Conservation (phyloP, 2,797 vertebrate genomes). For the Centroberyx gerrardi region DNA sequence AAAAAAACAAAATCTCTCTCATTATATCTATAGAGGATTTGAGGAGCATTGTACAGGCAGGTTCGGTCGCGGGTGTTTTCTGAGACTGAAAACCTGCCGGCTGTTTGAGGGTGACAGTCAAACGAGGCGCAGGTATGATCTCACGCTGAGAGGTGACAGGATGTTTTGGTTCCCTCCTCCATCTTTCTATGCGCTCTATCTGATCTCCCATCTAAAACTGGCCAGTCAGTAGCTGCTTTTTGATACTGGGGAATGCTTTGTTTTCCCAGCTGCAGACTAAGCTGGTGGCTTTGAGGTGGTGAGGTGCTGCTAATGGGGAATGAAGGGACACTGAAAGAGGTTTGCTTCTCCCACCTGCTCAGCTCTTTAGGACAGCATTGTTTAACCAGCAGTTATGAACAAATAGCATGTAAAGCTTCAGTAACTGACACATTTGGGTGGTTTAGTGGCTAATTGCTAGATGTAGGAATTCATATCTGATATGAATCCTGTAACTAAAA, state of each 20-base stretch:
- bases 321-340: neutral
- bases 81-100: constrained; percentile 12
- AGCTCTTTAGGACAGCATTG: constrained; percentile 21
- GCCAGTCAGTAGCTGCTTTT: neutral
- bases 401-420: neutral
- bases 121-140: constrained; percentile 28
- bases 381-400: constrained; percentile 27
- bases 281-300: constrained; percentile 38
- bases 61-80: constrained; percentile 41
- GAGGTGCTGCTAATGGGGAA: constrained; percentile 22
- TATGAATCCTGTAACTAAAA: neutral
- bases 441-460: neutral
- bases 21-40: neutral
- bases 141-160: constrained; percentile 39
- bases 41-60: constrained; percentile 13
- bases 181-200: constrained; percentile 29
- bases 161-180: constrained; percentile 64
- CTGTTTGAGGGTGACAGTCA: constrained; percentile 4
- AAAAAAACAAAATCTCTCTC: neutral
- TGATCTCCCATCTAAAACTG: constrained; percentile 13
- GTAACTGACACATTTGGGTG: neutral
- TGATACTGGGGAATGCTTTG: constrained; percentile 34
- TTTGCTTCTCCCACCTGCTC: constrained; percentile 46
- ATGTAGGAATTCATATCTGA: neutral
- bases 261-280: constrained; percentile 61